Evolutionary conservation across 1,140 invertebrate genomes (phyloP).

Genomic region (Bombus ignitus): DNA sequence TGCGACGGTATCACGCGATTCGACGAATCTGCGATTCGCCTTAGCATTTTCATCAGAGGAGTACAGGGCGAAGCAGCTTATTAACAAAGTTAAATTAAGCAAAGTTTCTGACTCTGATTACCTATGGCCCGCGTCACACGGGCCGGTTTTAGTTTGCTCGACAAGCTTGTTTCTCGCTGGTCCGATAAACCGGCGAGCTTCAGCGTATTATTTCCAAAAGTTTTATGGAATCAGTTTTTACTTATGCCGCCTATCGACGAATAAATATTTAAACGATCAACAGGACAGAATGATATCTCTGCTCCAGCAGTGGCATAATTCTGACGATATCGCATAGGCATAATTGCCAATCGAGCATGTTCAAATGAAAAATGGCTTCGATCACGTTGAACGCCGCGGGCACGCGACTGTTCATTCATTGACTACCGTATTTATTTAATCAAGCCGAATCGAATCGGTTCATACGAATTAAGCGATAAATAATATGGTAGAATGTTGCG

Average conservation of each 20-base stretch:
- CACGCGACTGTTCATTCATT: background rate
- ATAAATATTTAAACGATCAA: background rate
- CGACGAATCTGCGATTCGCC: background rate
- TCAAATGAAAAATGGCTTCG: background rate
- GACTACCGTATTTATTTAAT: background rate
- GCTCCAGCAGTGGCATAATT: background rate
- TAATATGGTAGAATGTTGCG: background rate
- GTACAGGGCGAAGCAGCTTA: slow-evolving; percentile 57
- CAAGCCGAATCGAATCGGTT: background rate
- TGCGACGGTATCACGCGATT: background rate
- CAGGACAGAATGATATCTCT: background rate
- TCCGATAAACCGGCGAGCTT: background rate
- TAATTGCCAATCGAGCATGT: background rate
- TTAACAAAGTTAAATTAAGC: slow-evolving; percentile 69
- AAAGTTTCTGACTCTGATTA: slow-evolving; percentile 61
- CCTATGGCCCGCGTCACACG: slow-evolving; percentile 19
- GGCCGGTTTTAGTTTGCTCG: slow-evolving; percentile 41
- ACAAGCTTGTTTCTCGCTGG: slow-evolving; percentile 2
- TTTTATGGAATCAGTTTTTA: background rate
- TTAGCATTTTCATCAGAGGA: slow-evolving; percentile 7
- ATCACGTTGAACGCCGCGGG: background rate
- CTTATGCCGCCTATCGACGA: background rate
- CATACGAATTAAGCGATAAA: background rate
- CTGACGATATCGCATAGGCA: background rate
- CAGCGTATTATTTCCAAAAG: background rate